Evolutionary conservation across 2,888 invertebrate genomes (phyloP).

Genomic region (Pollenia angustigena): DNA sequence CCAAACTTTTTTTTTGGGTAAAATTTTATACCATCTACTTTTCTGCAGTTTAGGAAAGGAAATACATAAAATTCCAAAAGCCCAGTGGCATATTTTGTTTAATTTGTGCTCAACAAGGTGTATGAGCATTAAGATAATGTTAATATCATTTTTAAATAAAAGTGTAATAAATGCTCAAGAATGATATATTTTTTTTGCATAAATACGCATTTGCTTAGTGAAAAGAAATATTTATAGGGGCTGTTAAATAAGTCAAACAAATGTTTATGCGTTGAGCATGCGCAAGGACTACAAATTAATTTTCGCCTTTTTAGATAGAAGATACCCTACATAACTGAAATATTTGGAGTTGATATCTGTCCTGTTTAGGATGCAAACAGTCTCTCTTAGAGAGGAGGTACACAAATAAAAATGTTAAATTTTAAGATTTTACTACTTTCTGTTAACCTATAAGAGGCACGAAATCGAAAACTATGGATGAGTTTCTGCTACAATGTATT

Average conservation of each 20-base stretch:
- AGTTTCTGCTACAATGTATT: no score
- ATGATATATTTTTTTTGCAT: conserved; percentile 21
- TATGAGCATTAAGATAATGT: conserved; percentile 59
- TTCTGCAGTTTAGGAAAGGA: conserved; percentile 10
- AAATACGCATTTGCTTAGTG: conserved; percentile 39
- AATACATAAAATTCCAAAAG: conserved; percentile 34
- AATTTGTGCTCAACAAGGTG: conserved; percentile 37
- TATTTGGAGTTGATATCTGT: background rate
- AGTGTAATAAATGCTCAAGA: conserved; percentile 27
- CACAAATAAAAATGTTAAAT: no score
- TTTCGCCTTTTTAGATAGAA: conserved; percentile 21
- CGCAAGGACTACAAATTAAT: conserved; percentile 69
- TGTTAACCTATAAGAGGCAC: no score
- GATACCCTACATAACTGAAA: conserved; percentile 22
- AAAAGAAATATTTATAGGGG: conserved; percentile 40
- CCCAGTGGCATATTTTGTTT: conserved; percentile 65
- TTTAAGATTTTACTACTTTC: no score
- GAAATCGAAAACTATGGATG: no score
- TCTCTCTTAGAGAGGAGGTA: no score
- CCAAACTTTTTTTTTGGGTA: conserved; percentile 3
- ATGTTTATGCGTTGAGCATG: conserved; percentile 51
- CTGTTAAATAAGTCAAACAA: conserved; percentile 54
- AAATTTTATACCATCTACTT: background rate
- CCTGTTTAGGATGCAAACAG: no score
- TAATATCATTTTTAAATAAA: conserved; percentile 57